Conservation (phyloP, 2,113 vertebrate species). For the Neofelis nebulosa region DNA sequence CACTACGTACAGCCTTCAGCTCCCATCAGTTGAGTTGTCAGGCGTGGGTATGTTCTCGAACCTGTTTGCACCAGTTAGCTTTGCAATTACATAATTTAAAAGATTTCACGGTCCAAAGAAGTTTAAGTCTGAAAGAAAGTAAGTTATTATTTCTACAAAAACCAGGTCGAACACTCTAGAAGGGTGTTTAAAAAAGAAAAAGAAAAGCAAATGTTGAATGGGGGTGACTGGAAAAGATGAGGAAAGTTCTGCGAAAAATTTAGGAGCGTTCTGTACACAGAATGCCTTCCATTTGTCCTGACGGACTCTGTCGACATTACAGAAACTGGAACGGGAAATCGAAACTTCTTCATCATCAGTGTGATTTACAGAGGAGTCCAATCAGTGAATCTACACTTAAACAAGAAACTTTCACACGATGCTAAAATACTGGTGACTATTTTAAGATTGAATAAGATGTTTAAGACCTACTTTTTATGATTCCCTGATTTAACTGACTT, state of each 20-base stretch:
- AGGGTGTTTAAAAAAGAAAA: not conserved
- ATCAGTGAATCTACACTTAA: not conserved
- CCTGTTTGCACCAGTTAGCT: not conserved
- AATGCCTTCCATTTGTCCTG: not conserved
- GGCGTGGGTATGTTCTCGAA: not conserved
- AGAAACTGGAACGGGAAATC: not conserved
- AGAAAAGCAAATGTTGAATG: not conserved
- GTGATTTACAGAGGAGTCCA: not conserved
- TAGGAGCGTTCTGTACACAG: not conserved
- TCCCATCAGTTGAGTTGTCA: not conserved
- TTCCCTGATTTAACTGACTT: not conserved
- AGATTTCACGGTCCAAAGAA: constrained; percentile 15
- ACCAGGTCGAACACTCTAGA: not conserved
- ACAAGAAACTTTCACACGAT: not conserved
- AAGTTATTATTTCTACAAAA: constrained; percentile 5
- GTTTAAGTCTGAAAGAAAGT: constrained; percentile 16
- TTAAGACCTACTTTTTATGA: not conserved
- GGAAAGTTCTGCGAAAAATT: not conserved
- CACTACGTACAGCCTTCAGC: not conserved
- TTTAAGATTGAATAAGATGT: constrained; percentile 23
- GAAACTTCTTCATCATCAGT: not conserved
- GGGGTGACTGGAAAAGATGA: not conserved
- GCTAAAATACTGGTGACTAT: constrained; percentile 13
- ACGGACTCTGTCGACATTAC: not conserved
- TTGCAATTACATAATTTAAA: not conserved